Evolutionary conservation across 2,797 vertebrate species (phyloP), one percentile per base, ranked within the genome.

Genomic region (Bovichtus variegatus): DNA sequence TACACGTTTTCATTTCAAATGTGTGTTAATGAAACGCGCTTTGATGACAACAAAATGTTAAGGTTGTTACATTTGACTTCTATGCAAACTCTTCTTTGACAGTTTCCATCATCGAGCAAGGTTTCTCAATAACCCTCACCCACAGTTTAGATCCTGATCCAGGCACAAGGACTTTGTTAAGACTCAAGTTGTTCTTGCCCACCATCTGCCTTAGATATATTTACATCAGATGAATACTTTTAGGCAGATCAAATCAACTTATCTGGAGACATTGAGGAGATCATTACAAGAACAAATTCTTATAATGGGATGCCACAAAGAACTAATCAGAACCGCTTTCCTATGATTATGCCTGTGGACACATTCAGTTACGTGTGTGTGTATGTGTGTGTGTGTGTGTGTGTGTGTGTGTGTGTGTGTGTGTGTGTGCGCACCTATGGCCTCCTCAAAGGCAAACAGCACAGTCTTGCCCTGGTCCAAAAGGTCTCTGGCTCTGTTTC

Each of bases 381-480:
- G 25, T 25, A 25, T 25, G 25, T 25, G 25, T 3, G 25, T 27
- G 25, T 27, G 25, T 4, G 25, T 64, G 8, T 49, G 6, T 46
- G 41, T 62, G 58, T 27, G 25, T 34, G 13, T 49, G 34, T 36
- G 54, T 21, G n/a, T 16, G 49, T 27, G 21, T 11, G 11, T 38
- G 38, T 2, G 0, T 67, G 13, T 36, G 40, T 68, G 13, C 23
- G 12, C 96, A 99, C 98, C 98, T 82, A 99, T 99, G 57, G 98
- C 98, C 86, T 99, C 98, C 84, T 99, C 98, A 92, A 99, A 99
- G 57, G 98, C 97, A 94, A 99, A 99, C 57, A 99, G 93, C 76
- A 99, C 97, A 4, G 91, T 96, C 86, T 99, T 99, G 19, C 94
- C 96, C 87, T 97, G 95, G 78, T 98, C 96, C 92, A 97, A 92